phyloP scores from a whole-genome alignment of 2,113 vertebrate genomes.

The Thinocorus orbignyianus region DNA sequence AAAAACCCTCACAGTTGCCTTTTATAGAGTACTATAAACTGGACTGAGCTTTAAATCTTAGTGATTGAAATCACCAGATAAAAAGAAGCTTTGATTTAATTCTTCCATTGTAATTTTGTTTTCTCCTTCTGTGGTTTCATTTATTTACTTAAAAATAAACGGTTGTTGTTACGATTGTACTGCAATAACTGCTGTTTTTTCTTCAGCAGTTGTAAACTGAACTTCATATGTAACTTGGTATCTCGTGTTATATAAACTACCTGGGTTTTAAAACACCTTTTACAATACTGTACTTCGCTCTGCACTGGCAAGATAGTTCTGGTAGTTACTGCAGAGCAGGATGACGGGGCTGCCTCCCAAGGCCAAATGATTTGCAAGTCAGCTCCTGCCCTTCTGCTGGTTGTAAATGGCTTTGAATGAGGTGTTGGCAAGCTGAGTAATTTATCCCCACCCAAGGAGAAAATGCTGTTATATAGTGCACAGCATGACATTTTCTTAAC shows the following conservation, averaged over 20 bases:
- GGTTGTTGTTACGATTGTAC: background rate
- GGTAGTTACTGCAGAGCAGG: background rate
- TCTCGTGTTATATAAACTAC: background rate
- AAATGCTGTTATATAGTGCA: rapidly evolving
- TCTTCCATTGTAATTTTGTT: background rate
- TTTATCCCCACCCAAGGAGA: background rate
- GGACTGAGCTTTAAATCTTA: background rate
- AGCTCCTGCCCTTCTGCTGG: background rate
- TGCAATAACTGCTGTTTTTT: background rate
- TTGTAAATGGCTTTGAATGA: background rate
- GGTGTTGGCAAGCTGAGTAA: background rate
- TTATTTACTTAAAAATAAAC: background rate
- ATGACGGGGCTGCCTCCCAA: background rate
- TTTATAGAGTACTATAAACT: background rate
- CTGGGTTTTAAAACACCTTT: background rate
- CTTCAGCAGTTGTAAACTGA: rapidly evolving
- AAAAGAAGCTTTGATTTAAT: background rate
- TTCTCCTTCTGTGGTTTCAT: background rate
- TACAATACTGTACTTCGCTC: background rate
- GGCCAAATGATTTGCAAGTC: rapidly evolving
- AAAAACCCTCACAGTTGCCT: background rate
- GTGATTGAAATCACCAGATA: background rate
- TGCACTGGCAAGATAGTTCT: background rate
- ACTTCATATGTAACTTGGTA: background rate
- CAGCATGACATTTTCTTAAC: background rate